Base-by-base conservation (phyloP, 2,113 vertebrate genomes). In the Aptenodytes forsteri region DNA sequence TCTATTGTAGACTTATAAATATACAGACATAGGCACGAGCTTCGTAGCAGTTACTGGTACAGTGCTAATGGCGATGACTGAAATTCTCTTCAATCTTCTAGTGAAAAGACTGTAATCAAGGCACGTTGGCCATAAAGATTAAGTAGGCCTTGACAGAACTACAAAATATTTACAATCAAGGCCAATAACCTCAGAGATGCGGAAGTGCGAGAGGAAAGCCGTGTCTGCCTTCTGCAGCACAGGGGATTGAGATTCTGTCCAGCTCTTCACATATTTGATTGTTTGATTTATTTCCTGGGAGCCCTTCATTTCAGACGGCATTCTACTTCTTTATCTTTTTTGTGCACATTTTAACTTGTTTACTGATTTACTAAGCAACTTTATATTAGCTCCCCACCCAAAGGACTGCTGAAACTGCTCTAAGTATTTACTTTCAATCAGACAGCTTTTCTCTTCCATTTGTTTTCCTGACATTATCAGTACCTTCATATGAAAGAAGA, bases 301-400 rank as follows among this genome's bases (percentile, higher is more conserved):
- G 91, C 82, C 76, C 69, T 91, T 92, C 32, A 69, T 92, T 96
- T 96, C 93, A 96, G 92, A 95, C 40, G 50, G 90, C 67, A 90
- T 96, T 97, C 84, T 79, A 87, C 89, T 90, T 79, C 96, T 97
- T 98, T 97, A 98, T 98, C 96, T 97, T 95, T 96, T 95, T 95
- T 92, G 93, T 96, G 93, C 97, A 98, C 96, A 96, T 97, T 97
- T 96, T 97, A 96, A 97, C 96, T 96, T 97, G 97, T 97, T 97
- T 97, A 98, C 96, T 97, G 95, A 95, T 97, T 98, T 97, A 95
- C 95, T 94, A 97, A 97, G 97, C 94, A 97, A 97, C 91, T 98
- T 98, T 96, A 77, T 97, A 97, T 97, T 96, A 97, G 92, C 84
- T 98, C 83, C 83, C 87, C 89, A 93, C 97, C 96, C 96, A 95